Conservation (phyloP, 2,888 invertebrate genomes). For the Brachypalpus laphriformis region DNA sequence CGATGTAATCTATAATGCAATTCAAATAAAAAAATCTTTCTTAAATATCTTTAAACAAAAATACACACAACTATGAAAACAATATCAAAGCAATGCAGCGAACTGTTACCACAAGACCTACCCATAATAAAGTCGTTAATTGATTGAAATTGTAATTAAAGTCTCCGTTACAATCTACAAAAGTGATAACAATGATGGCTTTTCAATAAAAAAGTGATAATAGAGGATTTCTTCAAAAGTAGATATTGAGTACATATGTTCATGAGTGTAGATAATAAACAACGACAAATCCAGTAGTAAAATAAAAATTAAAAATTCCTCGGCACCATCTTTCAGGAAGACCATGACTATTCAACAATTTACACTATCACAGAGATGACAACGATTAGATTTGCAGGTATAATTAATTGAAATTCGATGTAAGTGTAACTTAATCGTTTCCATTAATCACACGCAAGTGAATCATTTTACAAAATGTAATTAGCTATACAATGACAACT, state of each 20-base stretch:
- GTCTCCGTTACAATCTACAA: neutral
- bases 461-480: constrained; percentile 37
- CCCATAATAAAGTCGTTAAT: neutral
- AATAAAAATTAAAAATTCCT: neutral
- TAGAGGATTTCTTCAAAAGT: neutral
- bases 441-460: constrained; percentile 53
- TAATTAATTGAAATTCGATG: constrained; percentile 9
- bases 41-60: neutral
- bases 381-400: neutral
- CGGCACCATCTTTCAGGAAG: neutral
- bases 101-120: neutral
- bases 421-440: constrained; percentile 30
- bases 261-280: neutral
- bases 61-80: too few relatives aligned
- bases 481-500: neutral
- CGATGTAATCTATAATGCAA: too few relatives aligned
- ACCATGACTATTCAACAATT: neutral
- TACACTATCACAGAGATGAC: neutral
- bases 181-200: constrained; percentile 2
- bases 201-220: neutral
- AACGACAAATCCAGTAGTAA: neutral
- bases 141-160: neutral
- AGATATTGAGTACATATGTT: neutral
- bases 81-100: neutral
- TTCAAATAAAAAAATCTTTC: neutral